Evolutionary conservation across 2,113 vertebrate species (phyloP).

Genomic region (Ivindomyrus marchei): DNA sequence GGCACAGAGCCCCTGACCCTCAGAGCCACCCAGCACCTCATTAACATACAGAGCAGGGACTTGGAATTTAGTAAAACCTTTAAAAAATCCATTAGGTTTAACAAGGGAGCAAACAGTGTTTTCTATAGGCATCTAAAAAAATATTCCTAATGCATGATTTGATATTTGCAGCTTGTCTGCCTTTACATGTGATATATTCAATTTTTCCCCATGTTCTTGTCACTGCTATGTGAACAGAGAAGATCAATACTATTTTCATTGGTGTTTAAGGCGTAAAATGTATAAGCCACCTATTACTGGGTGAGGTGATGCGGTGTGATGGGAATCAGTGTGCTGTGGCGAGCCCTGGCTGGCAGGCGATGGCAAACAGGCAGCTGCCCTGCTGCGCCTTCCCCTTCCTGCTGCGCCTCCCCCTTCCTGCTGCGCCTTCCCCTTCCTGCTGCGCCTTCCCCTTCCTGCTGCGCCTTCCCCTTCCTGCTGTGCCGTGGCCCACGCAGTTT

Average conservation of each 20-base stretch:
- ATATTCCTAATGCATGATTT: neutral
- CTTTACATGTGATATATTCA: neutral
- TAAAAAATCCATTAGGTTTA: neutral
- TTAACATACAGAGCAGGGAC: neutral
- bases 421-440: neutral
- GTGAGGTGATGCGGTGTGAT: neutral
- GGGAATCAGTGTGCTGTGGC: neutral
- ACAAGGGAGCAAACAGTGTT: neutral
- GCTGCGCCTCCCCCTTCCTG: neutral
- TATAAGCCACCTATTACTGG: neutral
- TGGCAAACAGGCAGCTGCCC: neutral
- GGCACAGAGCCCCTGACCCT: neutral
- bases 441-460: neutral
- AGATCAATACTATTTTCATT: neutral
- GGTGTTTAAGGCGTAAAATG: neutral
- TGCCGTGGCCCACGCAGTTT: no score
- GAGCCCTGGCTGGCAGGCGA: neutral
- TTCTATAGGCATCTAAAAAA: neutral
- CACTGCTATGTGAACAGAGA: neutral
- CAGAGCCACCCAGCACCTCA: neutral
- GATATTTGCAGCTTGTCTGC: neutral
- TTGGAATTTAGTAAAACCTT: neutral
- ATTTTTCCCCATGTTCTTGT: neutral
- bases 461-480: neutral
- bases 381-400: neutral